Conservation (phyloP, 2,113 vertebrate species). For the Elaphurus davidianus region DNA sequence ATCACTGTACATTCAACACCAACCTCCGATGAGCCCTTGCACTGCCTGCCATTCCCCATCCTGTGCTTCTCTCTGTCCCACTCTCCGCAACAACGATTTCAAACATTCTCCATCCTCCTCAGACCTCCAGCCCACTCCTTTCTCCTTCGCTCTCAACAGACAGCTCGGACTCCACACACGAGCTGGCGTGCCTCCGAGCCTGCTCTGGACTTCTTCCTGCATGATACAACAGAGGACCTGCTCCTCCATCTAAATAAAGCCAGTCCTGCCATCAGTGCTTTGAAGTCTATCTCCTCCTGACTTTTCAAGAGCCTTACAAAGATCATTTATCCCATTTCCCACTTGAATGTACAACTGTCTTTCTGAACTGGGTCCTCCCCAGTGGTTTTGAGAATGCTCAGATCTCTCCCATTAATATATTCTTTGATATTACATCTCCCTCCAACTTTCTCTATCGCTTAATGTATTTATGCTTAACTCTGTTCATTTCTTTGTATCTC, state of each 20-base stretch:
- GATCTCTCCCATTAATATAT: background rate
- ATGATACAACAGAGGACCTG: background rate
- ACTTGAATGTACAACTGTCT: background rate
- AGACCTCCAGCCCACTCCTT: background rate
- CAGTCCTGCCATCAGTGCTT: background rate
- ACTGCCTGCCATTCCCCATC: background rate
- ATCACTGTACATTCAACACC: background rate
- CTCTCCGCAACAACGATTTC: background rate
- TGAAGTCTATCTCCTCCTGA: background rate
- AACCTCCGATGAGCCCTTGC: background rate
- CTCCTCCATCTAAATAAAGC: background rate
- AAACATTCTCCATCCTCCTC: background rate
- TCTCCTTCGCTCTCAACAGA: background rate
- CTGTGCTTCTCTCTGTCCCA: background rate
- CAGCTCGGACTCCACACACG: background rate
- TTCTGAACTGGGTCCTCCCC: background rate
- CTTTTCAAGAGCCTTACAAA: background rate
- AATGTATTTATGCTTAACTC: background rate
- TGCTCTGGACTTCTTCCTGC: background rate
- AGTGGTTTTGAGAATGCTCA: background rate
- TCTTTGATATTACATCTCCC: background rate
- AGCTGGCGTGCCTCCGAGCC: background rate
- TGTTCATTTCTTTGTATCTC: background rate
- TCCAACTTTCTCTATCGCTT: background rate
- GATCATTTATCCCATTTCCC: background rate